Percentiles rank a stretch among this genome's conserved stretches.
phyloP scores from a whole-genome alignment of 2,888 invertebrate genomes.

The Xestoiulus laeticollis region DNA sequence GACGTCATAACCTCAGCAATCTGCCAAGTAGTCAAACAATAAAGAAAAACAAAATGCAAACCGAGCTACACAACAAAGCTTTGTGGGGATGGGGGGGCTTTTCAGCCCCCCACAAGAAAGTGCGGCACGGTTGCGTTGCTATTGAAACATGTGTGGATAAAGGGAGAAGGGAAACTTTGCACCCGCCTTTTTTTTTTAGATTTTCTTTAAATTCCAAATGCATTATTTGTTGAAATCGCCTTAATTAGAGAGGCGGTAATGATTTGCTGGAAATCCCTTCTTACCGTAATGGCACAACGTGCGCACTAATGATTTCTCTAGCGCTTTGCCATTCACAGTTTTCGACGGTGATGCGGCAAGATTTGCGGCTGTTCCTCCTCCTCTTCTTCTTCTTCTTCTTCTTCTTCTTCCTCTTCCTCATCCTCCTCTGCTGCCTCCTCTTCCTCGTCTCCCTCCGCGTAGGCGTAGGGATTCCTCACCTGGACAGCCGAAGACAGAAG shows the following conservation, averaged over 20 bases:
- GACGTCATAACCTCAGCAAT: neutral
- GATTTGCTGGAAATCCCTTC: slow-evolving; percentile 42
- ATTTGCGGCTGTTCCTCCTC: neutral
- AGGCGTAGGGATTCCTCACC: neutral
- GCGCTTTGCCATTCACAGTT: slow-evolving; percentile 32
- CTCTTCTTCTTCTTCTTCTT: neutral
- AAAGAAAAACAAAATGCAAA: neutral
- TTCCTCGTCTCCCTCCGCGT: neutral
- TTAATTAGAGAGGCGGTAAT: slow-evolving; percentile 41
- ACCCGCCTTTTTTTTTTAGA: neutral
- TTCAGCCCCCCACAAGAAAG: neutral
- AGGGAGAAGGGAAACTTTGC: neutral
- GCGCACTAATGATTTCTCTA: neutral
- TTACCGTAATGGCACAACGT: slow-evolving; percentile 40
- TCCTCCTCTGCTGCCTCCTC: no score
- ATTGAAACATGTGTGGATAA: slow-evolving; percentile 14
- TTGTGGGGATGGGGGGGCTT: neutral
- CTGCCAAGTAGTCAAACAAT: neutral
- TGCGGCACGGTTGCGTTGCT: neutral
- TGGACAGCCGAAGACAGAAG: neutral
- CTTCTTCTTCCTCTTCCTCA: neutral
- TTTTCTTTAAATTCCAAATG: neutral
- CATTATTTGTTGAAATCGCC: slow-evolving; percentile 47
- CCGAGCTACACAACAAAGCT: neutral
- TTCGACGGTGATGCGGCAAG: slow-evolving; percentile 39